Percentiles rank a stretch among this genome's conserved stretches.
phyloP scores from a whole-genome alignment of 1,140 invertebrate genomes.

The Eupristina koningsbergeri region DNA sequence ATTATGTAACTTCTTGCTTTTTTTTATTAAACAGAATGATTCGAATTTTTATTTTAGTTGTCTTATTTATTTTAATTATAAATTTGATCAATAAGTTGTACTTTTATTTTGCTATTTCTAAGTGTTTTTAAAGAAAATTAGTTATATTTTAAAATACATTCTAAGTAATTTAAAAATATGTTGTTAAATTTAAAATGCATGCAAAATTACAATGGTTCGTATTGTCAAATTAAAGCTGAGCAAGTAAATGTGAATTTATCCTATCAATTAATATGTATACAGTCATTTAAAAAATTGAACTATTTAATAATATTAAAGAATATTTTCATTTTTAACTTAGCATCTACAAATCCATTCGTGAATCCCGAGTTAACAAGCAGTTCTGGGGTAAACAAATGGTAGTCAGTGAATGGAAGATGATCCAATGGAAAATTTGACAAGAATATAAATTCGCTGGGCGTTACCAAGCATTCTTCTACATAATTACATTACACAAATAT shows the following conservation, averaged over 20 bases:
- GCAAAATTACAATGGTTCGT: neutral
- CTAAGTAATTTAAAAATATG: too few relatives aligned
- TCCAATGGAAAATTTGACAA: slow-evolving; percentile 34
- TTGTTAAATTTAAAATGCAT: neutral
- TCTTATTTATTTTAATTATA: slow-evolving; percentile 30
- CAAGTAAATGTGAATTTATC: neutral
- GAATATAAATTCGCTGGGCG: neutral
- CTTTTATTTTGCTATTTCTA: too few relatives aligned
- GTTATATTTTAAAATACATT: too few relatives aligned
- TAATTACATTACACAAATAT: slow-evolving; percentile 15
- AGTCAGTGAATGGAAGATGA: slow-evolving; percentile 54
- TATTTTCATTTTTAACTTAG: slow-evolving; percentile 59
- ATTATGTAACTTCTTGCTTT: slow-evolving; percentile 44
- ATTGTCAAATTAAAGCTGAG: neutral
- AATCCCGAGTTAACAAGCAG: slow-evolving; percentile 57
- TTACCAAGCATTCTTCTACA: slow-evolving; percentile 30
- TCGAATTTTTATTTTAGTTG: slow-evolving; percentile 29
- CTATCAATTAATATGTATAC: neutral
- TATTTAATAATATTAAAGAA: slow-evolving; percentile 24
- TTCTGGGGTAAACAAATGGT: slow-evolving; percentile 64
- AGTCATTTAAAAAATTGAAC: neutral
- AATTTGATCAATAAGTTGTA: neutral
- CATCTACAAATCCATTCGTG: slow-evolving; percentile 68
- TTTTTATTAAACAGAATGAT: slow-evolving; percentile 36
- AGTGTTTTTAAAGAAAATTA: too few relatives aligned